Evolutionary conservation across 1,140 invertebrate genomes (phyloP).

Genomic region (Drosophila oshimai): DNA sequence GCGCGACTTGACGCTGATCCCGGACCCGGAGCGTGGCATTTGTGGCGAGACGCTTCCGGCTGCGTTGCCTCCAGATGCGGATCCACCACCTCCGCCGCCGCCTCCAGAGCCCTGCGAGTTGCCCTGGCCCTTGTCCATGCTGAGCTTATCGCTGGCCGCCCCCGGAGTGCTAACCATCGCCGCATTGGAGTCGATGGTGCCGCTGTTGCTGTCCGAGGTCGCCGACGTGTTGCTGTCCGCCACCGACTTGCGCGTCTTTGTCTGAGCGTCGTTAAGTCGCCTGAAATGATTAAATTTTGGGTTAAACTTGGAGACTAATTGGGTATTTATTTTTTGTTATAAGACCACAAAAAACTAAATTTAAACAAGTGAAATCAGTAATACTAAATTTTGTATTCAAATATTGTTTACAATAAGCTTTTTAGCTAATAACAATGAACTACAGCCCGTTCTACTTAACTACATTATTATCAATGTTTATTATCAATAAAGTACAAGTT

Average conservation of each 20-base stretch:
- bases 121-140: constrained; percentile 37
- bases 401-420: no score
- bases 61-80: neutral
- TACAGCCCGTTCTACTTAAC: no score
- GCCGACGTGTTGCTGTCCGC: constrained; percentile 86
- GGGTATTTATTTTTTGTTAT: no score
- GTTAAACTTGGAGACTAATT: no score
- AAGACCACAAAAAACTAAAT: no score
- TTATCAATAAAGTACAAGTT: no score
- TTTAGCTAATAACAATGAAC: no score
- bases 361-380: no score
- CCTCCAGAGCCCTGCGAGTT: constrained; percentile 11
- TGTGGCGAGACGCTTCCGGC: constrained; percentile 72
- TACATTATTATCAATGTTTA: no score
- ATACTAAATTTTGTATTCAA: no score
- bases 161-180: constrained; percentile 58
- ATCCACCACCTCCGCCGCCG: neutral
- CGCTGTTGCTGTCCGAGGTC: constrained; percentile 83
- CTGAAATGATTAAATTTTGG: no score
- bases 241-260: constrained; percentile 81
- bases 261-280: constrained; percentile 79
- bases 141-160: constrained; percentile 32
- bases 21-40: constrained; percentile 83
- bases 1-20: constrained; percentile 81
- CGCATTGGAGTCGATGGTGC: constrained; percentile 71